These are phyloP conservation scores for Entelurus aequoreus DNA, from an alignment of 2,113 vertebrate genomes.

Conservation along the genomic window DNA sequence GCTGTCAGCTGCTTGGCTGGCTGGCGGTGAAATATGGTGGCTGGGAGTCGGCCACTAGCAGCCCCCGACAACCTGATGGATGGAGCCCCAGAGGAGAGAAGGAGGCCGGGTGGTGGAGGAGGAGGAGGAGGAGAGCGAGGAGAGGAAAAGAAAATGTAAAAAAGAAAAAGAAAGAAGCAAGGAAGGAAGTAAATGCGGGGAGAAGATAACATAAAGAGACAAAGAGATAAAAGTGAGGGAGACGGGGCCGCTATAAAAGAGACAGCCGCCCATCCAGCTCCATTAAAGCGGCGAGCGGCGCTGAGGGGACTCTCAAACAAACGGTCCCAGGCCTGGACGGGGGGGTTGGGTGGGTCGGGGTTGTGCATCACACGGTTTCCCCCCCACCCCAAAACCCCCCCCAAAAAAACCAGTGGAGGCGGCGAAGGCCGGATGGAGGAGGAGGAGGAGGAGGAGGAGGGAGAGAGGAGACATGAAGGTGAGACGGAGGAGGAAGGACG, in stretches of 20 bases:
- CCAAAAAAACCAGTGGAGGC: not conserved
- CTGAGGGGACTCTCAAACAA: constrained; percentile 69
- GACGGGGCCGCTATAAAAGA: constrained; percentile 5
- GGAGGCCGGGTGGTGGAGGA: constrained; percentile 17
- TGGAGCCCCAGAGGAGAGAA: constrained; percentile 80
- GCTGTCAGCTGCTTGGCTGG: constrained; percentile 96
- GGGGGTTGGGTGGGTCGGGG: constrained; percentile 40
- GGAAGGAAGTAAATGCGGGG: constrained; percentile 21
- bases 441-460: constrained; percentile 15
- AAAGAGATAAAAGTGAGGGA: constrained; percentile 6
- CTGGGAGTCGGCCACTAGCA: constrained; percentile 88
- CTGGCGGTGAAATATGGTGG: constrained; percentile 96
- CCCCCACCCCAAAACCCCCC: not conserved
- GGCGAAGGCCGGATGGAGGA: constrained; percentile 14
- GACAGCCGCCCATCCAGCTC: constrained; percentile 66
- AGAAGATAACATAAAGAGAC: constrained; percentile 9
- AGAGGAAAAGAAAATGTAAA: constrained; percentile 19
- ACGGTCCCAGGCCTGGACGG: constrained; percentile 65
- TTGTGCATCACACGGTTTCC: constrained; percentile 68
- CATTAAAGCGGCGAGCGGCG: constrained; percentile 58
- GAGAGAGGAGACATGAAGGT: constrained; percentile 2
- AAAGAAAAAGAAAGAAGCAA: constrained; percentile 46
- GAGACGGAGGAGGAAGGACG: constrained; percentile 20
- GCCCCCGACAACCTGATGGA: constrained; percentile 96
- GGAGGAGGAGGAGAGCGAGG: constrained; percentile 29